Percentiles rank a stretch among this genome's conserved stretches.
phyloP scores from a whole-genome alignment of 2,113 vertebrate species.

The Platichthys flesus region DNA sequence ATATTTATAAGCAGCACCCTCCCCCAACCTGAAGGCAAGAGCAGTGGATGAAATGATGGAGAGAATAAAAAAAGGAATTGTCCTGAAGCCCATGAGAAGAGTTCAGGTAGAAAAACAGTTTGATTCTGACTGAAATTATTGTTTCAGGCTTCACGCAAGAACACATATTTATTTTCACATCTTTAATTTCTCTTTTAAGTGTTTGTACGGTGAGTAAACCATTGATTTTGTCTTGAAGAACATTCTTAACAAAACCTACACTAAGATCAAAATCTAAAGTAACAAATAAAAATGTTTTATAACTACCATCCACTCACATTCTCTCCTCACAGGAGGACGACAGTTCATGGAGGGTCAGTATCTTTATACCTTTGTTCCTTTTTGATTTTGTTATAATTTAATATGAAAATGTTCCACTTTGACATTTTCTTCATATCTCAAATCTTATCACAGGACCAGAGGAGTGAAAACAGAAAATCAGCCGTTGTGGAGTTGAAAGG shows the following conservation, averaged over 20 bases:
- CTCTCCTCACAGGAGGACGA: conserved; percentile 72
- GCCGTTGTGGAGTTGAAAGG: conserved; percentile 81
- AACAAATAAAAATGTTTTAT: no score
- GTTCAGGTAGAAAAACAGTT: conserved; percentile 60
- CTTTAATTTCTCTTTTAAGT: no score
- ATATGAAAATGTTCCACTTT: background rate
- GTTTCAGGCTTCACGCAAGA: no score
- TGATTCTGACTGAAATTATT: no score
- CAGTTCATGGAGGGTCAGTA: conserved; percentile 74
- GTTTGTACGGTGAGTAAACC: no score
- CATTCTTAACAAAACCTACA: no score
- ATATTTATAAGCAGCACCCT: conserved; percentile 39
- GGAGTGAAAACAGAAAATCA: conserved; percentile 78
- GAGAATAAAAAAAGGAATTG: conserved; percentile 84
- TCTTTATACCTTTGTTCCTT: background rate
- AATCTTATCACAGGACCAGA: conserved; percentile 69
- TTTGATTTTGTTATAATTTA: background rate
- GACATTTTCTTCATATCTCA: background rate
- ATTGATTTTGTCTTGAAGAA: no score
- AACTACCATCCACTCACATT: background rate
- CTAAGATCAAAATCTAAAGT: no score
- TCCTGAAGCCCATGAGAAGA: conserved; percentile 72
- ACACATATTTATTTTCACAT: no score
- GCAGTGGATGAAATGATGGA: conserved; percentile 90
- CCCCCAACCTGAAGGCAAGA: conserved; percentile 58